Evolutionary conservation across 2,888 invertebrate species (phyloP), one percentile per base, ranked within the genome.

Genomic region (Apoda limacodes): DNA sequence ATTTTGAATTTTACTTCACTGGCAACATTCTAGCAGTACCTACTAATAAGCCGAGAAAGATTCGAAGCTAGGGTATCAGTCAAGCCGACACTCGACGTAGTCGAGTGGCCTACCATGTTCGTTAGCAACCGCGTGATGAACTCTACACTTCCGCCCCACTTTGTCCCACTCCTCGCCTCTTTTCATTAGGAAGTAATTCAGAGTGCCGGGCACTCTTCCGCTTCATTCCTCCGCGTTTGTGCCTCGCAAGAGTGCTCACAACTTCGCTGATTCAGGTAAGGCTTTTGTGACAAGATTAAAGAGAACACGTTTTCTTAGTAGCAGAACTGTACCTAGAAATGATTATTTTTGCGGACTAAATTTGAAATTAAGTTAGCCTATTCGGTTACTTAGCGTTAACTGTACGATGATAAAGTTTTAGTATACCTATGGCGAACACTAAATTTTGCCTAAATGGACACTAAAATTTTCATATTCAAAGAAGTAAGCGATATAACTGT

Each of bases 111-210:
- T 54, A 61, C 66, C 66, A 60, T 60, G 62, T 80, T 80, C 78
- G 78, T 80, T 80, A 80, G 76, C 69, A 65, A 52, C 69, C 64
- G 63, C 68, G 68, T 61, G 68, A 69, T 67, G 57, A 70, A 62
- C 60, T 56, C 53, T 46, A 54, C 60, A 54, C 54, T 49, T 52
- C 40, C 44, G 50, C 52, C 53, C 59, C 57, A 59, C 69, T 65
- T 62, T 55, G 59, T 56, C 61, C 64, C 65, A 69, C 74, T 72
- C 64, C 60, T 64, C 60, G 55, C 62, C 70, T 75, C 76, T 76
- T 76, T 80, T 80, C 78, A 78, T 78, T 80, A 78, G 76, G 75
- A 76, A 80, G 75, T 78, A 78, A 78, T 78, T 75, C 71, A 64
- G 75, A 76, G 75, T 67, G 59, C 65, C 64, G 62, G 68, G 65